Evolutionary conservation across 2,888 invertebrate species (phyloP).

Genomic region (Eristalis tenax): DNA sequence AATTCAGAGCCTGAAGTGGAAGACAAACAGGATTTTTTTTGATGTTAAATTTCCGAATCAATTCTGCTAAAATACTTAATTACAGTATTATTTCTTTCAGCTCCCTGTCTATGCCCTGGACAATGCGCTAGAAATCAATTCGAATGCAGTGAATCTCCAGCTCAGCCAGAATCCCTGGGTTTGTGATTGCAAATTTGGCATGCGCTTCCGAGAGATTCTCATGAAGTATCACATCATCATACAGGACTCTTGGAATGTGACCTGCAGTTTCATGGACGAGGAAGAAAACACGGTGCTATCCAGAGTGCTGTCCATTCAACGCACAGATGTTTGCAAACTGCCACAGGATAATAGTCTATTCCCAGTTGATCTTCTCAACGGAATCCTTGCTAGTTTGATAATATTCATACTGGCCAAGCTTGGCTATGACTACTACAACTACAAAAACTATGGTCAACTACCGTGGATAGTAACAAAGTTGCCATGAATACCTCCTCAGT

Average conservation of each 20-base stretch:
- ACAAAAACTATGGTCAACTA: conserved; percentile 89
- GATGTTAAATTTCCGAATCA: too few relatives aligned
- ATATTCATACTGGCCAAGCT: conserved; percentile 88
- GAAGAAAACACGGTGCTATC: conserved; percentile 78
- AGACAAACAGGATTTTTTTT: too few relatives aligned
- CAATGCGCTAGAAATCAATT: conserved; percentile 88
- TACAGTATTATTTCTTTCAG: conserved; percentile 81
- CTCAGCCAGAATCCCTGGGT: conserved; percentile 91
- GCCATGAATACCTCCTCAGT: conserved; percentile 82
- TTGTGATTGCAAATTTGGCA: conserved; percentile 91
- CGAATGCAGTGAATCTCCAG: conserved; percentile 86
- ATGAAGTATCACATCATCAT: conserved; percentile 87
- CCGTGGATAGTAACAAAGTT: conserved; percentile 93
- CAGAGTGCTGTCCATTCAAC: conserved; percentile 86
- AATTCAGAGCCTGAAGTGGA: too few relatives aligned
- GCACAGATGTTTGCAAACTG: conserved; percentile 86
- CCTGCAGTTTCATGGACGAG: conserved; percentile 86
- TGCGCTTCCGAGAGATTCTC: conserved; percentile 87
- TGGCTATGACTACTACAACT: conserved; percentile 90
- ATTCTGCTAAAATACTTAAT: not conserved
- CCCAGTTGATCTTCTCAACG: conserved; percentile 88
- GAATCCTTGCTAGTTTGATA: conserved; percentile 86
- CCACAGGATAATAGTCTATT: conserved; percentile 84
- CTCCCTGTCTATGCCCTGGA: conserved; percentile 91
- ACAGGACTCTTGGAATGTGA: conserved; percentile 86